Conservation (phyloP, 2,113 vertebrate genomes). For the Lonchura striata region DNA sequence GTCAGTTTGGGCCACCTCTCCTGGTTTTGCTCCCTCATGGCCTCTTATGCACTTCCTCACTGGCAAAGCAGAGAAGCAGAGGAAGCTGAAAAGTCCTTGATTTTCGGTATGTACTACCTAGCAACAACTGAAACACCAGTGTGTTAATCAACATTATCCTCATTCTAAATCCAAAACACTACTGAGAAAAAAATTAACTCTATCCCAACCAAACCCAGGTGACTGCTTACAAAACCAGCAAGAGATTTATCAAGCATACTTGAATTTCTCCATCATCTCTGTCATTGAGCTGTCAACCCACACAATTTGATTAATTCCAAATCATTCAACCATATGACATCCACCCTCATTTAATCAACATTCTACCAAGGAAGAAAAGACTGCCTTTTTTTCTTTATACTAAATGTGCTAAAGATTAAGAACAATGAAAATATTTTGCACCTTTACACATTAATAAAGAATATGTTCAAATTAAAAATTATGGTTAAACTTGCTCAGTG, state of each 20-base stretch:
- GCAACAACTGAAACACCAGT: background rate
- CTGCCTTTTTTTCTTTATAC: background rate
- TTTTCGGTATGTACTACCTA: background rate
- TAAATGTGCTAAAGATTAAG: background rate
- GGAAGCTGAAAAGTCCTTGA: background rate
- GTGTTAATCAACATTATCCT: background rate
- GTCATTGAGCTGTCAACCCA: background rate
- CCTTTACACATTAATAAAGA: background rate
- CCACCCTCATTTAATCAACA: background rate
- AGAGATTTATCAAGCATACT: background rate
- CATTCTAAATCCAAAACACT: background rate
- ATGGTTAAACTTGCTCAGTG: background rate
- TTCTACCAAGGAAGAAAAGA: background rate
- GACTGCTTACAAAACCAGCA: background rate
- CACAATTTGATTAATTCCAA: background rate
- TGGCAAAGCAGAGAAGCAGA: background rate
- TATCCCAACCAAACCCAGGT: background rate
- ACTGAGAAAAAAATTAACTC: background rate
- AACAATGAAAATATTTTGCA: background rate
- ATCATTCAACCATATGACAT: background rate
- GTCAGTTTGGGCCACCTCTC: background rate
- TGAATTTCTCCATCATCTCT: background rate
- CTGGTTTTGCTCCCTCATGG: background rate
- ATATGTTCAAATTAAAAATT: background rate
- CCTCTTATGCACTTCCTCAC: background rate